These are phyloP conservation scores for Limnephilus rhombicus DNA, from an alignment of 2,888 invertebrate species.

Conservation along the genomic window DNA sequence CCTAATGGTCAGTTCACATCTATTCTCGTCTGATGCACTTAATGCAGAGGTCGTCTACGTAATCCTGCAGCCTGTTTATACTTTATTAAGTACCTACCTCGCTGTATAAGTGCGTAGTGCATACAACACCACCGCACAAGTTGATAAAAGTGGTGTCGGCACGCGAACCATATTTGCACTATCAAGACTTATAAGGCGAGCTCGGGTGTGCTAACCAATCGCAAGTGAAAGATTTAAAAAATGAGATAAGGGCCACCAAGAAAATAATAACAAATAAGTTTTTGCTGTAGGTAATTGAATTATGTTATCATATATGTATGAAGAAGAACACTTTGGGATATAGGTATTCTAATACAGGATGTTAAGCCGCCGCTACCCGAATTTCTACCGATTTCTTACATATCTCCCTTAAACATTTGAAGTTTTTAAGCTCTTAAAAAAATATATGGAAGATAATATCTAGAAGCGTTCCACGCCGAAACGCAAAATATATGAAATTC, in stretches of 20 bases:
- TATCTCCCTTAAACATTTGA: too few species aligned
- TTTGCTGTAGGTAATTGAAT: not conserved
- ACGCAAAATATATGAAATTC: too few species aligned
- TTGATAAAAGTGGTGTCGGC: slow-evolving; percentile 3
- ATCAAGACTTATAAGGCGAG: slow-evolving; percentile 13
- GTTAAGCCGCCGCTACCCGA: too few species aligned
- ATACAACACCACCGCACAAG: not conserved
- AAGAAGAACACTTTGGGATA: too few species aligned
- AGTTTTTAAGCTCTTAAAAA: too few species aligned
- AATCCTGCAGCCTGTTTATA: slow-evolving; percentile 11
- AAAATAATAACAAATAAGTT: not conserved
- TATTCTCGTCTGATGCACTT: slow-evolving; percentile 30
- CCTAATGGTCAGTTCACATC: slow-evolving; percentile 10
- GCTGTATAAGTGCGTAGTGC: not conserved
- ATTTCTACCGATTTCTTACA: too few species aligned
- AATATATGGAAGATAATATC: too few species aligned
- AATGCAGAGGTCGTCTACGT: slow-evolving; percentile 22
- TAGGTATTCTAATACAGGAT: too few species aligned
- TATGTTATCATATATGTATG: too few species aligned
- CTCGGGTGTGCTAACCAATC: slow-evolving; percentile 29
- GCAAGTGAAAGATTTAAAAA: not conserved
- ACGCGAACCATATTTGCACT: slow-evolving; percentile 10
- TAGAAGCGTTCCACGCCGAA: too few species aligned
- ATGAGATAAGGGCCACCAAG: slow-evolving; percentile 22
- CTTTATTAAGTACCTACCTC: not conserved